Base-by-base conservation (phyloP, 2,888 invertebrate genomes). In the Alviniconcha strummeri region DNA sequence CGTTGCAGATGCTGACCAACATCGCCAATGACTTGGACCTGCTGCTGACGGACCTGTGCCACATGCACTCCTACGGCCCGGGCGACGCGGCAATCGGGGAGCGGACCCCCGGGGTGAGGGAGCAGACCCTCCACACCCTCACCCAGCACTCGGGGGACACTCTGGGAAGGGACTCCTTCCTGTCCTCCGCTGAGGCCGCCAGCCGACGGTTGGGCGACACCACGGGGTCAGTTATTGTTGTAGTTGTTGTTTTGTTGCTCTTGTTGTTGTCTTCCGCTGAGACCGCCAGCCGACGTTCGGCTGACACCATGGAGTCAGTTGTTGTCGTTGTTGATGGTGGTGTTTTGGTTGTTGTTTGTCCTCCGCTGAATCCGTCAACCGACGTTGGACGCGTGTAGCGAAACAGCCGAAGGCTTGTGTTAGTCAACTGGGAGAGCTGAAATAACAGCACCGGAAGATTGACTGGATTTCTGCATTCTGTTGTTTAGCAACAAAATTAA, bases 1-100 rank as follows among this genome's bases (percentile, higher is more conserved):
- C 19, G 8, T 77, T 82, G 6, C 83, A 86, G 86, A 86, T 86
- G 86, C 83, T 86, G 67, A 84, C 84, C 54, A 86, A 86, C 72
- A 86, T 86, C 64, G 84, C 86, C 54, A 86, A 75, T 82, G 86
- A 86, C 80, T 71, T 86, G 13, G 84, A 86, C 67, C 82, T 80
- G 15, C 78, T 86, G 1, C 80, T 86, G 55, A 84, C 81, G n/a
- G 86, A 84, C 79, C 78, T 84, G 17, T 72, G 80, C 52, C 81
- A 79, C 36, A 69, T 71, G 15, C 54, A 80, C 83, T 54, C 64
- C 55, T 77, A 52, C 69, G 36, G 36, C 36, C 56, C n/a, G 67
- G 52, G 67, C n/a, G 54, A 57, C 6, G 19, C 54, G 77, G 60
- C 5, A 56, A 54, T 13, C 55, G 64, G 9, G 76, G 9, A 13